Percentiles rank a stretch among this genome's conserved stretches.
These are phyloP conservation scores for Amphipyra berbera DNA, from an alignment of 2,888 invertebrate species.

Conservation along the genomic window DNA sequence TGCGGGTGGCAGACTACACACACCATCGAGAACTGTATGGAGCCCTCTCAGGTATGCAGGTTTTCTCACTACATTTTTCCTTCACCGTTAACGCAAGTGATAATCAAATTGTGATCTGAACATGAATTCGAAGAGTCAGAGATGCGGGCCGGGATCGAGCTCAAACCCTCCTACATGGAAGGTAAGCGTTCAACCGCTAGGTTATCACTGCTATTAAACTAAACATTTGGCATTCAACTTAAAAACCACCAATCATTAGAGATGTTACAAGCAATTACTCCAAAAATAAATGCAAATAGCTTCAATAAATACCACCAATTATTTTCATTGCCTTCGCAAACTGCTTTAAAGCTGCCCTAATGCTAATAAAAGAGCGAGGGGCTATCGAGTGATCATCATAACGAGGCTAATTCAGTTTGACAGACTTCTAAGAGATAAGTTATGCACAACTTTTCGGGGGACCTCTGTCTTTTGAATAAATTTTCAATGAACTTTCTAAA, in stretches of 20 bases:
- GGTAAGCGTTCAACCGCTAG: too few species aligned
- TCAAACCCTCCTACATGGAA: too few species aligned
- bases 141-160: too few species aligned
- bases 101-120: too few species aligned
- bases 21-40: too few species aligned
- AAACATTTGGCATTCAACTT: background rate
- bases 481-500: constrained; percentile 82
- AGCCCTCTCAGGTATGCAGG: too few species aligned
- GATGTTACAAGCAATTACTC: constrained; percentile 20
- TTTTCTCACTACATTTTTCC: too few species aligned
- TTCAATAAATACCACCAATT: constrained; percentile 51
- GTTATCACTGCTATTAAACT: too few species aligned
- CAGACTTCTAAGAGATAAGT: constrained; percentile 81
- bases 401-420: constrained; percentile 80
- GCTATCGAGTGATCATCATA: constrained; percentile 71
- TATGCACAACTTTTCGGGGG: constrained; percentile 74
- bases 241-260: constrained; percentile 29
- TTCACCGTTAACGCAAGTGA: too few species aligned
- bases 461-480: constrained; percentile 84
- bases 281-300: constrained; percentile 37
- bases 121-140: too few species aligned
- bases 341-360: constrained; percentile 53
- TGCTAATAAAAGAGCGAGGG: constrained; percentile 62
- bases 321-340: constrained; percentile 56
- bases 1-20: too few species aligned